A percentile compares a stretch with the other conserved stretches of the same genome.
phyloP scores from a whole-genome alignment of 2,888 invertebrate species.

The Loripinus fragilis region DNA sequence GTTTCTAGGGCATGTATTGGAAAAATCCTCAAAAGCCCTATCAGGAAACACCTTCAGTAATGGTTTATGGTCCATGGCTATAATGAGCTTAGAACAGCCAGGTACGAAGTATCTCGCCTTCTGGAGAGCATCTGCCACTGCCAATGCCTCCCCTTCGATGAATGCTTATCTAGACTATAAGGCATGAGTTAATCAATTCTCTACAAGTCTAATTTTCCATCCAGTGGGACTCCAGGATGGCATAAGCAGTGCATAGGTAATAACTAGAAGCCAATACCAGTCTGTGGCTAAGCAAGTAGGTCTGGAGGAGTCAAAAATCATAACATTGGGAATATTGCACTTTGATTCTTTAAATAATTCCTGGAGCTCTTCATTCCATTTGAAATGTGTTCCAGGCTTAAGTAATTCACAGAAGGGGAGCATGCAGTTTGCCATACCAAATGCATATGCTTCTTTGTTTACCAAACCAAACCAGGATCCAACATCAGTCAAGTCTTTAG shows the following conservation, averaged over 20 bases:
- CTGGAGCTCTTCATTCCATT: slow-evolving; percentile 20
- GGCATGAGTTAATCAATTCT: slow-evolving; percentile 56
- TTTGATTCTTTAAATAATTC: slow-evolving; percentile 35
- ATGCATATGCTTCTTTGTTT: slow-evolving; percentile 8
- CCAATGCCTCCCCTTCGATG: slow-evolving; percentile 47
- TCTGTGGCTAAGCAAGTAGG: slow-evolving; percentile 70
- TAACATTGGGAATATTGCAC: slow-evolving; percentile 54
- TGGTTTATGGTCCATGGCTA: slow-evolving; percentile 53
- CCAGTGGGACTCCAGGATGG: slow-evolving; percentile 56
- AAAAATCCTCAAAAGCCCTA: slow-evolving; percentile 43
- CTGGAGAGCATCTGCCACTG: slow-evolving; percentile 43
- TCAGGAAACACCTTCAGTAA: slow-evolving; percentile 48
- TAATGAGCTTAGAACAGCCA: slow-evolving; percentile 35
- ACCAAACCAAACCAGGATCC: too few species aligned
- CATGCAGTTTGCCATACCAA: background rate
- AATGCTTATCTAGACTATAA: slow-evolving; percentile 42
- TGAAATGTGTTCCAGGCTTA: background rate
- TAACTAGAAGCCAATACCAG: slow-evolving; percentile 65
- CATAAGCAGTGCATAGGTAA: slow-evolving; percentile 62
- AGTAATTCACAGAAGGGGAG: background rate
- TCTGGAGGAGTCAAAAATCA: slow-evolving; percentile 61
- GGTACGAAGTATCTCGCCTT: slow-evolving; percentile 48
- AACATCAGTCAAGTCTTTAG: too few species aligned
- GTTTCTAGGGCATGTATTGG: slow-evolving; percentile 60
- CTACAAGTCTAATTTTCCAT: slow-evolving; percentile 57